Conservation (phyloP, 2,797 vertebrate genomes). For the Pseudochirops corinnae region DNA sequence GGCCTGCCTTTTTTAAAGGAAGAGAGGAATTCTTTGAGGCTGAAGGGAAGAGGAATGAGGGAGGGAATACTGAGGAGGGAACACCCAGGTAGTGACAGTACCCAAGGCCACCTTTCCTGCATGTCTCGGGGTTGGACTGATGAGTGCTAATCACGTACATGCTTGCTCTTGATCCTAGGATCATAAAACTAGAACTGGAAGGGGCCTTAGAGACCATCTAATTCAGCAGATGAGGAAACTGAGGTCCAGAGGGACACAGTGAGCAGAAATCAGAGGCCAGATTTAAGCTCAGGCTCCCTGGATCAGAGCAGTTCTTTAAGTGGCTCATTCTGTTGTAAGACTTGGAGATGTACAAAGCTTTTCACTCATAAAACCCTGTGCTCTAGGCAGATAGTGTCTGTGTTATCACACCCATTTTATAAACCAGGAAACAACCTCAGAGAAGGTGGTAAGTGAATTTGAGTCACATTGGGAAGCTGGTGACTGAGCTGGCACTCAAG, state of each 20-base stretch:
- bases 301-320: not conserved
- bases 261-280: not conserved
- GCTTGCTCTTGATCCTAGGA: not conserved
- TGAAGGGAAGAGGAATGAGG: not conserved
- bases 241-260: not conserved
- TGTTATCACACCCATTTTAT: not conserved
- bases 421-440: not conserved
- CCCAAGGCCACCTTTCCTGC: not conserved
- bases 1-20: not conserved
- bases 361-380: not conserved
- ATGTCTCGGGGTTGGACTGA: not conserved
- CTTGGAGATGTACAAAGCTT: not conserved
- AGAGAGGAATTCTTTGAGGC: not conserved
- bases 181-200: not conserved
- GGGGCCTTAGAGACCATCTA: not conserved
- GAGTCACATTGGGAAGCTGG: not conserved
- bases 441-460: not conserved
- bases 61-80: not conserved
- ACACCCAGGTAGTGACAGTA: not conserved
- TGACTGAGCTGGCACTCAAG: not conserved
- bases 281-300: not conserved
- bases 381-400: not conserved
- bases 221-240: not conserved
- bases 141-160: not conserved
- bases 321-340: not conserved